Evolutionary conservation across 2,888 invertebrate genomes (phyloP).

Genomic region (Elmis aenea): DNA sequence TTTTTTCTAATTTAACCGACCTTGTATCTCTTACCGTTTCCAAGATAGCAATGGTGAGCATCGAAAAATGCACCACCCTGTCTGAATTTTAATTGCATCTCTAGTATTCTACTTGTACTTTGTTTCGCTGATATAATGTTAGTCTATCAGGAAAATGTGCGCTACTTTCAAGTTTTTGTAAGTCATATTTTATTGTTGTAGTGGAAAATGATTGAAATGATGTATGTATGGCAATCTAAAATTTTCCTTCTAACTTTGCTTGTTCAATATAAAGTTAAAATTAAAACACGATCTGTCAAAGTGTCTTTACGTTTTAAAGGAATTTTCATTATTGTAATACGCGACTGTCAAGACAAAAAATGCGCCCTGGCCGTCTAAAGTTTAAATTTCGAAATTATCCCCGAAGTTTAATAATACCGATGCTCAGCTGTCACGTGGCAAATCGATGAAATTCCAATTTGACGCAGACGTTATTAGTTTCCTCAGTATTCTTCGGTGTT

Average conservation of each 20-base stretch:
- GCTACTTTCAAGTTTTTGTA: no score
- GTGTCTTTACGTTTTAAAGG: conserved; percentile 15
- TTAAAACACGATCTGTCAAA: conserved; percentile 15
- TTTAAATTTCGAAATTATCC: conserved; percentile 21
- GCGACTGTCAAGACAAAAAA: conserved; percentile 16
- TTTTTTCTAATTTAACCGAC: no score
- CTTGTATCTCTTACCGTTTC: no score
- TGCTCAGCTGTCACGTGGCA: conserved; percentile 31
- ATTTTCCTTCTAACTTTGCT: conserved; percentile 1
- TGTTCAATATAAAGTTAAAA: conserved; percentile 9
- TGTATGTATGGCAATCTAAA: no score
- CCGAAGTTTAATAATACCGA: conserved; percentile 32
- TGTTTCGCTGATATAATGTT: no score
- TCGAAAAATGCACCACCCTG: no score
- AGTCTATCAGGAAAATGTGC: no score
- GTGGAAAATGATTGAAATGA: no score
- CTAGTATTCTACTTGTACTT: no score
- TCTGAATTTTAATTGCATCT: no score
- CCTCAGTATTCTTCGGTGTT: conserved; percentile 27
- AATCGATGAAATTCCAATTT: conserved; percentile 40
- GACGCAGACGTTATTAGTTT: conserved; percentile 35
- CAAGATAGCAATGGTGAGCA: no score
- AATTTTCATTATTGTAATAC: conserved; percentile 22
- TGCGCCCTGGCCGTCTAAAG: conserved; percentile 10
- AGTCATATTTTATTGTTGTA: no score